Evolutionary conservation across 2,888 invertebrate genomes (phyloP).

Genomic region (Drosophila lutescens): DNA sequence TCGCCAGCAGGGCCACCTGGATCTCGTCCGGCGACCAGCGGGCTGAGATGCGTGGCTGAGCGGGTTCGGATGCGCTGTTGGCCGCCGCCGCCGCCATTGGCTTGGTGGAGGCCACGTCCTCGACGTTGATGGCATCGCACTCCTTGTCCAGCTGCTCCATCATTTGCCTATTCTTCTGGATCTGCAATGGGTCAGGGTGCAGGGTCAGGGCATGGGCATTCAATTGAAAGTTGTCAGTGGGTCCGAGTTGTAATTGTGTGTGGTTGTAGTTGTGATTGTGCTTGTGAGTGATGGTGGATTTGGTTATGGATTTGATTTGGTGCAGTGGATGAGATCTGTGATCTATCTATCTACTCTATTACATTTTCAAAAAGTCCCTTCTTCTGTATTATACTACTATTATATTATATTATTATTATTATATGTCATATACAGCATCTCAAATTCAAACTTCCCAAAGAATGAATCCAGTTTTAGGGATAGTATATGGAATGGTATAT

Average conservation of each 20-base stretch:
- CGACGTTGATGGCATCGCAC: conserved; percentile 47
- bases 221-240: conserved; percentile 67
- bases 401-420: no score
- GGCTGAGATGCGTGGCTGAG: conserved; percentile 90
- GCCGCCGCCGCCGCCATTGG: conserved; percentile 87
- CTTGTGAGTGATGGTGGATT: conserved; percentile 6
- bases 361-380: no score
- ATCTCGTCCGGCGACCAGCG: conserved; percentile 97
- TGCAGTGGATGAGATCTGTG: not conserved
- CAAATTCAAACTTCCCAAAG: no score
- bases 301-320: not conserved
- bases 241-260: conserved; percentile 35
- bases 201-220: conserved; percentile 38
- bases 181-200: conserved; percentile 86
- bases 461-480: not conserved
- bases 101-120: conserved; percentile 65
- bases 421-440: no score
- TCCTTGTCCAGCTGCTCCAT: conserved; percentile 85
- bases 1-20: conserved; percentile 94
- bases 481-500: not conserved
- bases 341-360: no score
- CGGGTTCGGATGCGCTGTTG: conserved; percentile 85
- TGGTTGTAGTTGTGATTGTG: not conserved
- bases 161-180: conserved; percentile 97
- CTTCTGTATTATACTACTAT: no score